Evolutionary conservation across 2,888 invertebrate species (phyloP), one percentile per base, ranked within the genome.

Genomic region (Brachyopa scutellaris): DNA sequence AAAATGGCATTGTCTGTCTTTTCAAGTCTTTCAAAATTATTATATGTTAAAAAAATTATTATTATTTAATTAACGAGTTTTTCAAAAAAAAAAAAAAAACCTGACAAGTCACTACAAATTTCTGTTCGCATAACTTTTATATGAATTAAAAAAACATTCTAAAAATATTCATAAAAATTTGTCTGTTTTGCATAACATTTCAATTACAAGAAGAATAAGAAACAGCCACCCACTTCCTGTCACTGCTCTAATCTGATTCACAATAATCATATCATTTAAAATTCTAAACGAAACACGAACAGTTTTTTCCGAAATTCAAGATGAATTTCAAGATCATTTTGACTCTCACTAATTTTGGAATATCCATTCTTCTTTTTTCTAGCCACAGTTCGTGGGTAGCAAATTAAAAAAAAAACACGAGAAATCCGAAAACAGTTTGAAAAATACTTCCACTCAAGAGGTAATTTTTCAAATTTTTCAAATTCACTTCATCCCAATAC

Each of bases 261-360:
- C 17, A 73, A 64, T 49, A 55, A 69, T 74, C 53, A 42, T 55
- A 67, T 61, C 55, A 11, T 9, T 33, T 19, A 62, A n/a, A n/a
- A n/a, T n/a, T n/a, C n/a, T n/a, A n/a, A 69, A 29, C 19, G 31
- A 59, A 74, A 57, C 36, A 67, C 26, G 4, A 26, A 6, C 26
- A 57, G 51, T 74, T 29, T 45, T 57, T n/a, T 42, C 38, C 26
- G 19, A 49, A 61, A 73, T 45, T 42, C 23, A 64, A 62, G 62
- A 38, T 21, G 42, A 53, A 74, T 61, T 73, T 78, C 45, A 69
- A 80, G 64, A 62, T 55, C 61, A 69, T 57, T 29, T 53, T n/a
- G n/a, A n/a, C 61, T 36, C 29, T 61, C 69, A 26, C 8, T 23
- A 8, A 38, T 23, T 45, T 59, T 59, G 7, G 51, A 36, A 67